A percentile compares a stretch with the other conserved stretches of the same genome.
These are phyloP conservation scores for Gopherus evgoodei DNA, from an alignment of 2,113 vertebrate genomes.

Conservation along the genomic window DNA sequence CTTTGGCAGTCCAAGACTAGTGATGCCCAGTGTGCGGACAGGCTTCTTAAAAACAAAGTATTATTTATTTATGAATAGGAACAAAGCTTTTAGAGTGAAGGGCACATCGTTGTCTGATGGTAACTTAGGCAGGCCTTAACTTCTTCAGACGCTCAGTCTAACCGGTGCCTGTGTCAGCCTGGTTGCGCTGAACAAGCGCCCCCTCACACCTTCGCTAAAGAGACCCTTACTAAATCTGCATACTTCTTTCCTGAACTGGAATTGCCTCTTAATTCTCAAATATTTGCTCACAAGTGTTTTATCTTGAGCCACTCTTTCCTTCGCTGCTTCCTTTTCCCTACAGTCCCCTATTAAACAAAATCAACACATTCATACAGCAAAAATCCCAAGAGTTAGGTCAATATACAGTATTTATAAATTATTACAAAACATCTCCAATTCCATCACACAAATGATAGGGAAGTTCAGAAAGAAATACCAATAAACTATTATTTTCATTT, in stretches of 20 bases:
- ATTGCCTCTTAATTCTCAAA: no score
- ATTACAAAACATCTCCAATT: not conserved
- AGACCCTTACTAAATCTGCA: not conserved
- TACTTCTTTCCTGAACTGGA: not conserved
- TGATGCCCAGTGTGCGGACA: not conserved
- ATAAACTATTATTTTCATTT: not conserved
- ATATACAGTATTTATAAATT: not conserved
- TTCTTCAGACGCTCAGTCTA: not conserved
- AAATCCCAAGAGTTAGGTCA: not conserved
- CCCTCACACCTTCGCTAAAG: not conserved
- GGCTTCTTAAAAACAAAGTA: not conserved
- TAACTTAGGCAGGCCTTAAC: not conserved
- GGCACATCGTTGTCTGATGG: not conserved
- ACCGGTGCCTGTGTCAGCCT: not conserved
- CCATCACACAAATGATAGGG: not conserved
- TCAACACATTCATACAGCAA: not conserved
- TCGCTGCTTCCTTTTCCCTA: not conserved
- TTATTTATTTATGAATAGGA: not conserved
- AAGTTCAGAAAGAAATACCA: constrained; percentile 5
- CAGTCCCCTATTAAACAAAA: not conserved
- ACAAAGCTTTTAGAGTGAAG: not conserved
- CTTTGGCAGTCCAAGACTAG: not conserved
- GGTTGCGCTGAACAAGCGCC: not conserved
- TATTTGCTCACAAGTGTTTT: not conserved
- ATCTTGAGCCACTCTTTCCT: not conserved